Evolutionary conservation across 2,888 invertebrate species (phyloP), one percentile per base, ranked within the genome.

Genomic region (Sepiola atlantica): DNA sequence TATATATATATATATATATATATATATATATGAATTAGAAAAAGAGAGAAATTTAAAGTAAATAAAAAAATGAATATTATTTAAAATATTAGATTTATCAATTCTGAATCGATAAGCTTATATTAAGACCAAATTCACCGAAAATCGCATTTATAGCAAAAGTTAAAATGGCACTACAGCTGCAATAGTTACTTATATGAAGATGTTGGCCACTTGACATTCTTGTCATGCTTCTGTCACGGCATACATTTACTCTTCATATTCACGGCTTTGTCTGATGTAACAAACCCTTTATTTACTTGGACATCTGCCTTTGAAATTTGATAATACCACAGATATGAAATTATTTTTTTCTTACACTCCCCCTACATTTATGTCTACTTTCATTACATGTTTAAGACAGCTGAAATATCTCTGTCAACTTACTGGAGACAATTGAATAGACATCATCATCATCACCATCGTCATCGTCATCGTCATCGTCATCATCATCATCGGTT

Each of bases 161-260:
- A 1, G 16, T 16, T 77, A n/a, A 77, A 77, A 77, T n/a, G 32
- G 1, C 32, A 32, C 77, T 32, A 32, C 3, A 77, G n/a, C n/a
- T 77, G 77, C 77, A 77, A 16, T 32, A 32, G 1, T 77, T n/a
- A 77, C 77, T 77, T 77, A n/a, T 77, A 16, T 77, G 77, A 77
- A 77, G 77, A 77, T n/a, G 77, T 77, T 77, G 77, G n/a, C 77
- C 77, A 77, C 77, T 77, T 77, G 77, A 77, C n/a, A n/a, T 77
- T 32, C 77, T 77, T 77, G 77, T 77, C 32, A 77, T 77, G n/a
- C 77, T n/a, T n/a, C n/a, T 77, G n/a, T 77, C 32, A 32, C 32
- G 77, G 18, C n/a, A 77, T 18, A 77, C 77, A 61, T 61, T 77
- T 77, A n/a, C n/a, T n/a, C 77, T 77, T 77, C 77, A 77, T n/a